Evolutionary conservation across 2,888 invertebrate species (phyloP).

Genomic region (Campopleginae sp.): DNA sequence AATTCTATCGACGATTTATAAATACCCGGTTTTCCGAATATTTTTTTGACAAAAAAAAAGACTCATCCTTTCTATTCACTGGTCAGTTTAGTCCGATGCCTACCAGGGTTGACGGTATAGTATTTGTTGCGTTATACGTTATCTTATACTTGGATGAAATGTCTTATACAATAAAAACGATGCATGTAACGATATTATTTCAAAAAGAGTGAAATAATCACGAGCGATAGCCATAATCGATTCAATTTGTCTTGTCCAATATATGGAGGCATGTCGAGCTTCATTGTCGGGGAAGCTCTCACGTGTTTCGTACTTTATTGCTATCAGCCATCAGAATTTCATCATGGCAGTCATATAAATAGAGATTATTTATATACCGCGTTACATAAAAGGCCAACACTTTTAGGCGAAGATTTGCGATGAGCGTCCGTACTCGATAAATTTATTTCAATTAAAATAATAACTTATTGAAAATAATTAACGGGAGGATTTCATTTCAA

Average conservation of each 20-base stretch:
- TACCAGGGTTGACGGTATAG: too few relatives aligned
- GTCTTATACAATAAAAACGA: background rate
- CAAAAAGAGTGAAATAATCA: background rate
- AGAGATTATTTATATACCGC: background rate
- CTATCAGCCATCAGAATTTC: constrained; percentile 5
- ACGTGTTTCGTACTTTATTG: constrained; percentile 25
- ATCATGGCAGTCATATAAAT: background rate
- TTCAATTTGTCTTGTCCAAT: constrained; percentile 29
- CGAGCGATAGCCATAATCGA: background rate
- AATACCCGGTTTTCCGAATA: too few relatives aligned
- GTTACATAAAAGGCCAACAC: background rate
- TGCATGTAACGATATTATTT: background rate
- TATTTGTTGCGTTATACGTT: too few relatives aligned
- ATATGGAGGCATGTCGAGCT: background rate
- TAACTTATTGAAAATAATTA: constrained; percentile 36
- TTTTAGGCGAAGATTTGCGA: background rate
- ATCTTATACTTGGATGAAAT: background rate
- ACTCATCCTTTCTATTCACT: too few relatives aligned
- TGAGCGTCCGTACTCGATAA: background rate
- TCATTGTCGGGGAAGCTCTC: constrained; percentile 33
- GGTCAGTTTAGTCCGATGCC: too few relatives aligned
- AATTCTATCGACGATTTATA: too few relatives aligned
- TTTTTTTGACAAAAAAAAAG: too few relatives aligned
- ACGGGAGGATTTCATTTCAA: constrained; percentile 53
- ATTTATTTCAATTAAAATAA: background rate